A percentile compares a stretch with the other conserved stretches of the same genome.
phyloP scores from a whole-genome alignment of 2,888 invertebrate species.

The Chrysopilus asiliformis region DNA sequence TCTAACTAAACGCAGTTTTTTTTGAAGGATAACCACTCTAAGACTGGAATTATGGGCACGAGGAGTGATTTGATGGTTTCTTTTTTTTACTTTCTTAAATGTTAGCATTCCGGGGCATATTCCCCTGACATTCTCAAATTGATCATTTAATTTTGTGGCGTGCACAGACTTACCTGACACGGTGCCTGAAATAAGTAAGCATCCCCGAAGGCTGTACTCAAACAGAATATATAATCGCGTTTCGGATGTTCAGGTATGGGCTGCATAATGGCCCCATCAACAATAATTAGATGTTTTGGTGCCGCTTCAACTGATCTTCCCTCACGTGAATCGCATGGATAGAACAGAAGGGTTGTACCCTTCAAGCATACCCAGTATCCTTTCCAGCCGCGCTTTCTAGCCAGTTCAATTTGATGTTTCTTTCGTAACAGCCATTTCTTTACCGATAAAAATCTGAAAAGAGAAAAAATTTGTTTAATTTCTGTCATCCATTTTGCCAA shows the following conservation, averaged over 20 bases:
- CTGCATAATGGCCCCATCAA: constrained; percentile 95
- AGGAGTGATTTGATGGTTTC: too few relatives aligned
- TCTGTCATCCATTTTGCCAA: too few relatives aligned
- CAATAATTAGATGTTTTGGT: constrained; percentile 89
- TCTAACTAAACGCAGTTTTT: too few relatives aligned
- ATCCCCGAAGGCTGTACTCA: constrained; percentile 96
- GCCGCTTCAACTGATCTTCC: constrained; percentile 83
- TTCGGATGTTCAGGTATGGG: constrained; percentile 99
- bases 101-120: too few relatives aligned
- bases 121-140: too few relatives aligned
- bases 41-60: too few relatives aligned
- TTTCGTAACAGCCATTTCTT: constrained; percentile 96
- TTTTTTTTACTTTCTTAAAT: too few relatives aligned
- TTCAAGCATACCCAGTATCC: constrained; percentile 98
- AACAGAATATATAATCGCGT: constrained; percentile 93
- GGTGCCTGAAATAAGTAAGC: constrained; percentile 93
- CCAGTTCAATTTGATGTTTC: constrained; percentile 92
- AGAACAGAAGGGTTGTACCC: constrained; percentile 90
- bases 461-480: constrained; percentile 1
- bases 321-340: constrained; percentile 87
- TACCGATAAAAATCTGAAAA: constrained; percentile 81
- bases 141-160: too few relatives aligned
- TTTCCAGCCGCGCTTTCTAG: constrained; percentile 93
- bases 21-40: too few relatives aligned
- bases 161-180: constrained; percentile 49